A percentile compares a stretch with the other conserved stretches of the same genome.
Evolutionary conservation across 2,888 invertebrate genomes (phyloP).

Genomic region (Trissolcus brochymenae): DNA sequence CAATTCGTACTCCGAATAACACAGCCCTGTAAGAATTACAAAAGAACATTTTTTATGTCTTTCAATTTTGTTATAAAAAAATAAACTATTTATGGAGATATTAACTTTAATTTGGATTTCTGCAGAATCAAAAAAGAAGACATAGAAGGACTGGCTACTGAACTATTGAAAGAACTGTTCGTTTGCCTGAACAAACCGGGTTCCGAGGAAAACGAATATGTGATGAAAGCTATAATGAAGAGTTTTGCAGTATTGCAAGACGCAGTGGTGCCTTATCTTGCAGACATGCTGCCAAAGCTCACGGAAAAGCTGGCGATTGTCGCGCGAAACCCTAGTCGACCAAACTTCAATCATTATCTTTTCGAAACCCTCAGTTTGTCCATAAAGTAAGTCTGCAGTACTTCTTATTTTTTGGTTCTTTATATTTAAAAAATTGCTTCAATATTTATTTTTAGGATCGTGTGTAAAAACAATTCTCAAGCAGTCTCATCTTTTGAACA

Average conservation of each 20-base stretch:
- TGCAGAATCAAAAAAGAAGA: constrained; percentile 80
- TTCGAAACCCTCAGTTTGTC: constrained; percentile 96
- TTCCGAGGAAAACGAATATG: constrained; percentile 96
- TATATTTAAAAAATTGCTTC: not conserved
- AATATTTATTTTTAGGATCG: constrained; percentile 80
- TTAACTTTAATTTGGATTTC: constrained; percentile 1
- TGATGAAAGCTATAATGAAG: constrained; percentile 98
- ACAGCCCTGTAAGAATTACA: constrained; percentile 76
- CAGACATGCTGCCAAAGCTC: constrained; percentile 88
- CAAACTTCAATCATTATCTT: constrained; percentile 98
- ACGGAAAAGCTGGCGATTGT: constrained; percentile 89
- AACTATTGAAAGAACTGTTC: constrained; percentile 87
- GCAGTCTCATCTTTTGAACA: constrained; percentile 93
- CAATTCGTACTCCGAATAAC: constrained; percentile 82
- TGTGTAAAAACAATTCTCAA: constrained; percentile 87
- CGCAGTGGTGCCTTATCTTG: constrained; percentile 86
- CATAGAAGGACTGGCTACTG: constrained; percentile 82
- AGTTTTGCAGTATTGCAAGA: constrained; percentile 89
- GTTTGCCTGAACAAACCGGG: constrained; percentile 83
- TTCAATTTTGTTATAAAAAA: not conserved
- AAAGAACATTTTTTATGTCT: not conserved
- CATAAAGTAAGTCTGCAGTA: constrained; percentile 82
- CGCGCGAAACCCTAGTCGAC: constrained; percentile 95
- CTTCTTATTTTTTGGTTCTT: not conserved
- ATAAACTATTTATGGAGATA: not conserved